These are phyloP conservation scores for Drosophila putrida DNA, from an alignment of 2,888 invertebrate genomes.

Conservation along the genomic window DNA sequence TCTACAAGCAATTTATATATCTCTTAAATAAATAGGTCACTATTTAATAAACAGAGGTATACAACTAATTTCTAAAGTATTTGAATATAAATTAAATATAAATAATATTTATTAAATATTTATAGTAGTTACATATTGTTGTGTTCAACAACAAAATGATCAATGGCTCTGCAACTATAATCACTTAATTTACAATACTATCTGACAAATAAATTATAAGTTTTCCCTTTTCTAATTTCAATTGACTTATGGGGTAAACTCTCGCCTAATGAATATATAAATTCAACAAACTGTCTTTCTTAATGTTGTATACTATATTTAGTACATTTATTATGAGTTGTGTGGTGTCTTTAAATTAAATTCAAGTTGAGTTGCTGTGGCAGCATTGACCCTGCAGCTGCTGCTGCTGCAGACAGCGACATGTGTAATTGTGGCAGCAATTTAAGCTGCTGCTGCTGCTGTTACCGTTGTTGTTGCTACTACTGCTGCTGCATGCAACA, in stretches of 20 bases:
- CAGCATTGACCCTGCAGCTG: conserved; percentile 76
- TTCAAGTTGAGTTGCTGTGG: conserved; percentile 45
- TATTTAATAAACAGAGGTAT: no score
- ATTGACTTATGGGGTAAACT: neutral
- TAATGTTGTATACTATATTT: neutral
- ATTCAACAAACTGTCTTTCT: neutral
- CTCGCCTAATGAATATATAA: neutral
- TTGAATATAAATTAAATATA: no score
- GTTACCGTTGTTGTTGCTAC: neutral
- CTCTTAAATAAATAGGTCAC: no score
- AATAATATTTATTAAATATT: no score
- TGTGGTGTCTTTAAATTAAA: conserved; percentile 50
- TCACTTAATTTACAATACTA: neutral
- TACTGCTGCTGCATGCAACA: conserved; percentile 61
- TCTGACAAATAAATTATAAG: no score
- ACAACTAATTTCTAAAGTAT: no score
- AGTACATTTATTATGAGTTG: neutral
- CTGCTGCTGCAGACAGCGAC: conserved; percentile 59
- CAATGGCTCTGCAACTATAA: neutral
- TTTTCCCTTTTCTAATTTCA: neutral
- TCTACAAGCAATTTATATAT: neutral
- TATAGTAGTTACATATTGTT: no score
- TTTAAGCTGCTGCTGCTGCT: conserved; percentile 54
- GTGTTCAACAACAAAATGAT: no score
- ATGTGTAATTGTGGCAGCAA: conserved; percentile 81